A percentile compares a stretch with the other conserved stretches of the same genome.
Conservation (phyloP, 2,113 vertebrate genomes). For the Corythoichthys intestinalis region DNA sequence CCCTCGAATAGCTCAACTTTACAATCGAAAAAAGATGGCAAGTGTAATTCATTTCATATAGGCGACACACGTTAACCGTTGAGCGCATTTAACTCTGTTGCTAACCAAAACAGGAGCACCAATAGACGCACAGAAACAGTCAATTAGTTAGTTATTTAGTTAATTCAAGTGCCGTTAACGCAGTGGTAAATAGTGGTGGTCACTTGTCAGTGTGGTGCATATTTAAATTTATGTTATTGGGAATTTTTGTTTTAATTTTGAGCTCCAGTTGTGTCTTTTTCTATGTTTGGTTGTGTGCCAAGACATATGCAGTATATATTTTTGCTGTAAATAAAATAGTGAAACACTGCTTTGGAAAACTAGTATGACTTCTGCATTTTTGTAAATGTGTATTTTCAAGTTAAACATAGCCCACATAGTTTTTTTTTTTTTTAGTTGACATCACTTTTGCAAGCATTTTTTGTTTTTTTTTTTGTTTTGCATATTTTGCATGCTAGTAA, state of each 20-base stretch:
- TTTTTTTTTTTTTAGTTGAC: conserved; percentile 5
- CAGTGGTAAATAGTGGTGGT: too few species aligned
- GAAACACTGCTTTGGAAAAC: too few species aligned
- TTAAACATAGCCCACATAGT: conserved; percentile 1
- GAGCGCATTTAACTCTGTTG: background rate
- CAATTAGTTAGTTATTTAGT: too few species aligned
- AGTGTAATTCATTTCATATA: too few species aligned
- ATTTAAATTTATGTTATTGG: background rate
- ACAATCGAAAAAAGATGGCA: too few species aligned
- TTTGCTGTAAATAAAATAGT: background rate
- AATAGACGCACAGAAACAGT: too few species aligned
- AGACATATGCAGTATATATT: too few species aligned
- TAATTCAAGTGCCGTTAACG: too few species aligned
- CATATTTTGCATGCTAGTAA: conserved; percentile 27
- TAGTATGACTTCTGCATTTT: conserved; percentile 2
- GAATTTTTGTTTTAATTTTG: background rate
- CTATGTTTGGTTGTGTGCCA: too few species aligned
- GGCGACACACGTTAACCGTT: too few species aligned
- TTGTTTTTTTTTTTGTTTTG: background rate
- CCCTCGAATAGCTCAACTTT: background rate
- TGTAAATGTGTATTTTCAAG: conserved; percentile 11
- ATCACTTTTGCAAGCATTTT: background rate
- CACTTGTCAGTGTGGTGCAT: background rate
- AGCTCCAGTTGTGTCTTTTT: too few species aligned
- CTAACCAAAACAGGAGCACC: too few species aligned